These are phyloP conservation scores for Solea solea DNA, from an alignment of 2,113 vertebrate species.

Conservation along the genomic window DNA sequence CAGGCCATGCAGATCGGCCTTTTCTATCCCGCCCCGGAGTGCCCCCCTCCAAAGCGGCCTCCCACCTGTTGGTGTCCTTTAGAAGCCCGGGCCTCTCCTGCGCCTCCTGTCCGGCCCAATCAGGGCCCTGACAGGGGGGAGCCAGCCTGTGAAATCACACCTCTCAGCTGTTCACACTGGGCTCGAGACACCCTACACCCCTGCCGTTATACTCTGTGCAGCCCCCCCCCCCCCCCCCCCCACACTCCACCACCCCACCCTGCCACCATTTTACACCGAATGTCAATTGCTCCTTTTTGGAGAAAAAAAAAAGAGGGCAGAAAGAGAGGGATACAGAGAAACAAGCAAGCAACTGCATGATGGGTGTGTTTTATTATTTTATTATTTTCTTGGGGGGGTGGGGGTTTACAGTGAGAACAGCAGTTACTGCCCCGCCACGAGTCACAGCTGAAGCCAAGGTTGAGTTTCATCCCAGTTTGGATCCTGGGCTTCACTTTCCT, in stretches of 20 bases:
- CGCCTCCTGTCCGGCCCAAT: constrained; percentile 96
- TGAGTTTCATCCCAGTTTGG: constrained; percentile 55
- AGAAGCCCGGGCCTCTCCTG: constrained; percentile 85
- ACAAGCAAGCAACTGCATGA: constrained; percentile 71
- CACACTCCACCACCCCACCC: constrained; percentile 32
- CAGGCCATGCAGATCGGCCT: constrained; percentile 79
- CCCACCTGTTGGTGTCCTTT: constrained; percentile 98
- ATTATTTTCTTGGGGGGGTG: constrained; percentile 17
- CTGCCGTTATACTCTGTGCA: constrained; percentile 52
- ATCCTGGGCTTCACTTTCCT: constrained; percentile 19
- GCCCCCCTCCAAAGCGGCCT: constrained; percentile 81
- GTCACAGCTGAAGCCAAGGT: constrained; percentile 71
- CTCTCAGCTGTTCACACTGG: constrained; percentile 93
- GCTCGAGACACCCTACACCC: constrained; percentile 84
- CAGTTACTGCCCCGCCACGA: constrained; percentile 45
- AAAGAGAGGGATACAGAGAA: constrained; percentile 42
- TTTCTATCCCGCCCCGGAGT: constrained; percentile 86
- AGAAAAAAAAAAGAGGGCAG: constrained; percentile 33
- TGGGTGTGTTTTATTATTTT: constrained; percentile 65
- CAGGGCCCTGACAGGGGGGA: constrained; percentile 87
- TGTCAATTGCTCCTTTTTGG: constrained; percentile 76
- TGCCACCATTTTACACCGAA: constrained; percentile 69
- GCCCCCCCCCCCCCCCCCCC: constrained; percentile 29
- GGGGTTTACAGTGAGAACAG: constrained; percentile 59
- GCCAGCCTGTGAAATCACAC: constrained; percentile 89